phyloP scores from a whole-genome alignment of 2,113 vertebrate genomes.

The Anser brachyrhynchus region DNA sequence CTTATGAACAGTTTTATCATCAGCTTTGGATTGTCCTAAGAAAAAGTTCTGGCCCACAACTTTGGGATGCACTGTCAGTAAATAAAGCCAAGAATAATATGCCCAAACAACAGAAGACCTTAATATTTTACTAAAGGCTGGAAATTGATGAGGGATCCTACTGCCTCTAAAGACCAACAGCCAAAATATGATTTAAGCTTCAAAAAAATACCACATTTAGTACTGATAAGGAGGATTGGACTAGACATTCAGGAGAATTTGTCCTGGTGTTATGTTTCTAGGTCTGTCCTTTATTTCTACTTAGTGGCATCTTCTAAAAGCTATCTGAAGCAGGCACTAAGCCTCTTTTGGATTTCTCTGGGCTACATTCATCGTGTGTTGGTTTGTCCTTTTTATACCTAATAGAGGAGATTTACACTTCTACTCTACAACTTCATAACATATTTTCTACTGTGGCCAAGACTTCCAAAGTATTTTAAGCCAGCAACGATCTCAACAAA shows the following conservation, averaged over 20 bases:
- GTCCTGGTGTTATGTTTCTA: neutral
- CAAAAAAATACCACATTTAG: neutral
- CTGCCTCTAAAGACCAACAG: rapidly evolving
- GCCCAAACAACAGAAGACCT: neutral
- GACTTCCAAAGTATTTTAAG: neutral
- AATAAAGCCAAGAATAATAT: neutral
- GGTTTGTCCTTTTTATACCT: neutral
- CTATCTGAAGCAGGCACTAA: neutral
- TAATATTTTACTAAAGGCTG: neutral
- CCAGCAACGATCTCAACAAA: neutral
- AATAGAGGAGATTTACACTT: neutral
- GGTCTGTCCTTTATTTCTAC: neutral
- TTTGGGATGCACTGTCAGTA: neutral
- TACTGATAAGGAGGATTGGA: neutral
- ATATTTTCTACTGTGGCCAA: neutral
- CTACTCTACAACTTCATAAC: neutral
- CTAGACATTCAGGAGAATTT: neutral
- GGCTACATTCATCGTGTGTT: rapidly evolving
- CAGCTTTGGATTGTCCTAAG: neutral
- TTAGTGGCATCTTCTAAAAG: neutral
- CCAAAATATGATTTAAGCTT: neutral
- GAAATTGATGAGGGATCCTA: neutral
- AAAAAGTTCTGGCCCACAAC: neutral
- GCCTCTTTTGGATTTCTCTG: neutral
- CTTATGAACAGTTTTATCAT: neutral